These are phyloP conservation scores for Rhopalosiphum maidis DNA, from an alignment of 1,140 invertebrate genomes.

Conservation along the genomic window DNA sequence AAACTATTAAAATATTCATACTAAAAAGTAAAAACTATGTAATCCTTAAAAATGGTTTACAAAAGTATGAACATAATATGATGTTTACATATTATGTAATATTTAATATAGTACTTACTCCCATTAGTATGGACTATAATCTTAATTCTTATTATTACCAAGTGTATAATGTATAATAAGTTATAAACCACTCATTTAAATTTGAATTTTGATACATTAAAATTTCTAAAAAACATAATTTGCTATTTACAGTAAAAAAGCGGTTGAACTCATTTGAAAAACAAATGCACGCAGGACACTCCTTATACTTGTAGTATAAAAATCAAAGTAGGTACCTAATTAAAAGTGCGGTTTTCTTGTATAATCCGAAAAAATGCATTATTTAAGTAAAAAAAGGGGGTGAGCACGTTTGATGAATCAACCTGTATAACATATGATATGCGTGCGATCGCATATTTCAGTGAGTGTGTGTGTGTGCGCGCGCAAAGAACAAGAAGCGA, in stretches of 20 bases:
- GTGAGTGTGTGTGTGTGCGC: neutral
- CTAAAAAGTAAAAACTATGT: no score
- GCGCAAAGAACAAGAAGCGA: neutral
- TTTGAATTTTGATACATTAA: no score
- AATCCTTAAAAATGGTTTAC: no score
- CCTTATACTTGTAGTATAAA: neutral
- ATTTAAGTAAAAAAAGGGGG: neutral
- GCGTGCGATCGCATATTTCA: slow-evolving; percentile 5
- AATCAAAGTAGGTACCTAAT: neutral
- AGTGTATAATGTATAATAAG: no score
- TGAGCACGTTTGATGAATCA: neutral
- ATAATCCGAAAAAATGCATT: neutral
- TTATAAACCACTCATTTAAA: no score
- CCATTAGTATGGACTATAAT: no score
- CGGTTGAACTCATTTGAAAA: neutral
- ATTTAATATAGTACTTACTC: no score
- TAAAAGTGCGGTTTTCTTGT: neutral
- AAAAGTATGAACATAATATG: no score
- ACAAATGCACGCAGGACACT: neutral
- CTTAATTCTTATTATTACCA: no score
- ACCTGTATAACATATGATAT: slow-evolving; percentile 12
- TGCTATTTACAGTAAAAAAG: neutral
- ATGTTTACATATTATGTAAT: no score
- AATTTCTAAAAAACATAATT: neutral
- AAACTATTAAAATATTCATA: no score